Evolutionary conservation across 2,888 invertebrate genomes (phyloP), one percentile per base, ranked within the genome.

Genomic region (Congeria kusceri): DNA sequence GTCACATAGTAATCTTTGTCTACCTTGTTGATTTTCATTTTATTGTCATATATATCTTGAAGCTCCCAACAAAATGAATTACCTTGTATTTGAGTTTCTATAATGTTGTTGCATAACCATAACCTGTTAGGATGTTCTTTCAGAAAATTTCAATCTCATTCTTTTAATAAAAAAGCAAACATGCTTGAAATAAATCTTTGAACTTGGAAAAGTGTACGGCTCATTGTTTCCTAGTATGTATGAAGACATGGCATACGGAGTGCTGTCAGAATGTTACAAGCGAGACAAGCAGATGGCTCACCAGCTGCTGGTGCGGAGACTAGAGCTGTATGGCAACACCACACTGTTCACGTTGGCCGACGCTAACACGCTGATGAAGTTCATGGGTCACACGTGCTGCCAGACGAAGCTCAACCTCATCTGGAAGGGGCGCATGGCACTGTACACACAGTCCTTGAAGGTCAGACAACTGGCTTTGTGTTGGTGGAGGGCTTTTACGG

Each of bases 381-480:
- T 93, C 72, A 91, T 93, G 87, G 91, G 90, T 32, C 92, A 92
- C 68, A 90, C 92, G 5, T 88, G 89, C 63, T 93, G 92, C 79
- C 93, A 93, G 86, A 92, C 93, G 3, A 92, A 92, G 77, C 89
- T 93, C n/a, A 93, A 92, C 68, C 80, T 84, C 47, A 92, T 93
- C 67, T 93, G 93, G 93, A 92, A 91, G 73, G 93, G 93, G 7
- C 80, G 88, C 23, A 92, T 93, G 91, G 91, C 91, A 0, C 87
- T 91, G 27, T 91, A 92, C 82, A 93, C 93, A 5, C 87, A 91
- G 27, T 86, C 85, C 13, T 88, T 89, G 86, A 93, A 92, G 91
- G 93, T 93, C 3, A 39, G 39, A 13, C 39, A 1, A 15, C 15
- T 39, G 39, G 39, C 39, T 13, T 3, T 39, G 3, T 39, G 15